Conservation (phyloP, 1,140 invertebrate genomes). For the Magallana gigas region DNA sequence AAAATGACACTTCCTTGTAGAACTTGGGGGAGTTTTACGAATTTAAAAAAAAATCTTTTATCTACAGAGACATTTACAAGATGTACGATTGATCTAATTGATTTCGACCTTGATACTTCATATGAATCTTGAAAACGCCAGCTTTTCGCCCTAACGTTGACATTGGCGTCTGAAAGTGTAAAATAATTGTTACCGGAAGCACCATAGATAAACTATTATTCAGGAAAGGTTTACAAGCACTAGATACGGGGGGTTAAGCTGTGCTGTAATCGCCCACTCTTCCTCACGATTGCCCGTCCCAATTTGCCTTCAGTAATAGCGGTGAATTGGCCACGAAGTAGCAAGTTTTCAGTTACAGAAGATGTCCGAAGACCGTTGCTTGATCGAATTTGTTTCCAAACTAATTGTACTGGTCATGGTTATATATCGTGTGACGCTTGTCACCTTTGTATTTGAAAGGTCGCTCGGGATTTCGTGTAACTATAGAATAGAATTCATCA, state of each 20-base stretch:
- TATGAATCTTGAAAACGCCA: background rate
- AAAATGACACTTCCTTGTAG: background rate
- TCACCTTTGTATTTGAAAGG: background rate
- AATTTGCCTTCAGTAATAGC: background rate
- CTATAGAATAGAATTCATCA: background rate
- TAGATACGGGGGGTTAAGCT: background rate
- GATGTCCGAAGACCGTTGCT: conserved; percentile 8
- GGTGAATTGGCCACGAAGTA: background rate
- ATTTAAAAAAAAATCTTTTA: background rate
- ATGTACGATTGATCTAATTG: background rate
- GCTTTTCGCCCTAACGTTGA: background rate
- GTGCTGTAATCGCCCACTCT: background rate
- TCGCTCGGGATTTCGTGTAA: background rate
- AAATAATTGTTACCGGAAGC: background rate
- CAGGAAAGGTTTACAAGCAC: background rate
- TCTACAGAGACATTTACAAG: background rate
- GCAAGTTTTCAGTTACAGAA: background rate
- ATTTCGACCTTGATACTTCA: background rate
- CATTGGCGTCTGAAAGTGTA: background rate
- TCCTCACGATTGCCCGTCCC: conserved; percentile 30
- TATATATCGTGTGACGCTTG: background rate
- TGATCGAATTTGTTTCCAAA: background rate
- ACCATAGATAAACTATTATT: conserved; percentile 27
- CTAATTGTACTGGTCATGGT: background rate
- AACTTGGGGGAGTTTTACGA: conserved; percentile 13